Conservation (phyloP, 1,140 invertebrate genomes). For the Ladona fulva region DNA sequence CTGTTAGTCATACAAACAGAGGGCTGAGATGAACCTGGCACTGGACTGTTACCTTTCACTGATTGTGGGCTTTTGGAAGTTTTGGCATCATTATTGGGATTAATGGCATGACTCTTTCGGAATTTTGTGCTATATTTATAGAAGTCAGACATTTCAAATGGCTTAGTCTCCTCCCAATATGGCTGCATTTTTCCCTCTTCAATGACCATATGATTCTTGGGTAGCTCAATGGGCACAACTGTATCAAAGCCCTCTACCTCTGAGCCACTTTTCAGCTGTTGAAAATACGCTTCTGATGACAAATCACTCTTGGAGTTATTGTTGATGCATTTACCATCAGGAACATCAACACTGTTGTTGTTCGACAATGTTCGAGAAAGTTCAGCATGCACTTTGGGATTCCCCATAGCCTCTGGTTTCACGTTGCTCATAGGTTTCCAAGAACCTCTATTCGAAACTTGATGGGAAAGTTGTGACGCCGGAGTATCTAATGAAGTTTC, state of each 20-base stretch:
- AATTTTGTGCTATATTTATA: slow-evolving; percentile 95
- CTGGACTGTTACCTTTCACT: not conserved
- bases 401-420: not conserved
- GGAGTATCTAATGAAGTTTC: slow-evolving; percentile 60
- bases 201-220: slow-evolving; percentile 72
- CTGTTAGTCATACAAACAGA: slow-evolving; percentile 13
- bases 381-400: not conserved
- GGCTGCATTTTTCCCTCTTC: slow-evolving; percentile 81
- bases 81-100: slow-evolving; percentile 20
- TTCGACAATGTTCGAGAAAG: not conserved
- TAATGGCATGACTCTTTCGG: slow-evolving; percentile 48
- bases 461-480: slow-evolving; percentile 26
- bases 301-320: not conserved
- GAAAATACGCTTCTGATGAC: not conserved
- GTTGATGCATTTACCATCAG: not conserved
- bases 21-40: not conserved
- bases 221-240: slow-evolving; percentile 56
- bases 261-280: slow-evolving; percentile 20
- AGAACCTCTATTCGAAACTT: slow-evolving; percentile 25
- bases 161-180: slow-evolving; percentile 87
- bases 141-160: slow-evolving; percentile 94
- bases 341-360: not conserved
- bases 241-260: slow-evolving; percentile 20
- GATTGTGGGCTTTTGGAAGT: slow-evolving; percentile 13
- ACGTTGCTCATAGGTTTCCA: not conserved